These are phyloP conservation scores for Anthonomus grandis DNA, from an alignment of 1,140 invertebrate species.

Conservation along the genomic window DNA sequence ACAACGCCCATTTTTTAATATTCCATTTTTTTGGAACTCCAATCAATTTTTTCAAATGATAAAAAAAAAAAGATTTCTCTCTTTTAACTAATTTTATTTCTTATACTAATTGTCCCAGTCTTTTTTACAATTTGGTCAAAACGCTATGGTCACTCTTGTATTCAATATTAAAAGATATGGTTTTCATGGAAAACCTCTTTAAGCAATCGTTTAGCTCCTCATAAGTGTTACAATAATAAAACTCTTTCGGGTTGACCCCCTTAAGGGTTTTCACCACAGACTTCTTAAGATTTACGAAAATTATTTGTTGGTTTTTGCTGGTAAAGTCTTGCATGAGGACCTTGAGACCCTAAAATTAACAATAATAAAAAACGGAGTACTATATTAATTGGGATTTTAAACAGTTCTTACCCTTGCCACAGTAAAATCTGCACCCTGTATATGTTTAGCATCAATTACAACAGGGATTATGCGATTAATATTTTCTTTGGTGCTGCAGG, in stretches of 20 bases:
- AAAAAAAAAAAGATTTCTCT: no score
- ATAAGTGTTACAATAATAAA: conserved; percentile 62
- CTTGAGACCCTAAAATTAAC: conserved; percentile 61
- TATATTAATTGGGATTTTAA: background rate
- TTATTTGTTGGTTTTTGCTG: conserved; percentile 65
- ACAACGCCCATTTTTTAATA: no score
- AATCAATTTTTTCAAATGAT: no score
- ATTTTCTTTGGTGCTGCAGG: conserved; percentile 59
- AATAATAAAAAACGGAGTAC: no score
- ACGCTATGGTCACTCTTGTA: conserved; percentile 11
- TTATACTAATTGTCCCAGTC: no score
- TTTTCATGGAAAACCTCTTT: conserved; percentile 39
- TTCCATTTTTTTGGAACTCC: no score
- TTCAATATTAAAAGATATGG: conserved; percentile 1
- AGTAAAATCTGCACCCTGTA: conserved; percentile 73
- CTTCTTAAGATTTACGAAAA: conserved; percentile 73
- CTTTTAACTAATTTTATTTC: no score
- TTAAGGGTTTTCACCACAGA: conserved; percentile 66
- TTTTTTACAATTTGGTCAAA: conserved; percentile 6
- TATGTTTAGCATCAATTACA: conserved; percentile 73
- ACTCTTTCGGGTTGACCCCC: conserved; percentile 65
- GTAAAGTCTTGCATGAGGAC: conserved; percentile 71
- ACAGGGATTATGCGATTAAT: conserved; percentile 60
- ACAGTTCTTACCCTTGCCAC: conserved; percentile 62
- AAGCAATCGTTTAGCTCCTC: conserved; percentile 61